Conservation (phyloP, 2,113 vertebrate genomes). For the Verasper variegatus region DNA sequence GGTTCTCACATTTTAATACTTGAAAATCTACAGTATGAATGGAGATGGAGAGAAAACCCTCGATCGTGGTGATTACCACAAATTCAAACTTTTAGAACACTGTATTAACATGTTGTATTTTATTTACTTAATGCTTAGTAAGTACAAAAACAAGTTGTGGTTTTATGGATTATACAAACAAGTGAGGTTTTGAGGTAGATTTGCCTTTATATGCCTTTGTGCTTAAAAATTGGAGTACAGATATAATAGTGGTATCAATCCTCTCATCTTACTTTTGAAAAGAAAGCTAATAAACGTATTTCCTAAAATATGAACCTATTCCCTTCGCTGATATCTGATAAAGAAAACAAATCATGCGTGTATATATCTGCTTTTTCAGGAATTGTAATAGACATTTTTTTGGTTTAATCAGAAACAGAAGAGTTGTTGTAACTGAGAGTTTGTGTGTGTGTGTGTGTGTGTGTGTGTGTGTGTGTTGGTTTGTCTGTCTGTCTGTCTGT, state of each 20-base stretch:
- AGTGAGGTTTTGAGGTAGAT: too few relatives aligned
- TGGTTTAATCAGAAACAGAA: background rate
- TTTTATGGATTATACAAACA: too few relatives aligned
- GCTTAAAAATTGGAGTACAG: background rate
- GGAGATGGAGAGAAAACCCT: too few relatives aligned
- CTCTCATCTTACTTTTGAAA: background rate
- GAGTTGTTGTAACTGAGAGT: slow-evolving; percentile 19
- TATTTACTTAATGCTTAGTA: background rate
- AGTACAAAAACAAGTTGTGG: background rate
- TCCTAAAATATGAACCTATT: background rate
- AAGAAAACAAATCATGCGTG: background rate
- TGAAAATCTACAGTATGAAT: too few relatives aligned
- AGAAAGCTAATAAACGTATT: background rate
- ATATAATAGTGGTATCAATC: background rate
- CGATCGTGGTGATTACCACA: too few relatives aligned
- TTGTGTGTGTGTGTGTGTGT: background rate
- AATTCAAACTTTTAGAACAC: too few relatives aligned
- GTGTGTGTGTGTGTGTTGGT: too few relatives aligned
- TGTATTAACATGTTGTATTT: background rate
- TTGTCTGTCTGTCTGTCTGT: slow-evolving; percentile 24
- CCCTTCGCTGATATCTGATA: too few relatives aligned
- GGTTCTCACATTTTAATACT: too few relatives aligned
- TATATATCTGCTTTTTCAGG: background rate
- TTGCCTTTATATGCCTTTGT: too few relatives aligned
- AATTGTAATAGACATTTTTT: background rate